Evolutionary conservation across 2,113 vertebrate species (phyloP).

Genomic region (Hystrix brachyura): DNA sequence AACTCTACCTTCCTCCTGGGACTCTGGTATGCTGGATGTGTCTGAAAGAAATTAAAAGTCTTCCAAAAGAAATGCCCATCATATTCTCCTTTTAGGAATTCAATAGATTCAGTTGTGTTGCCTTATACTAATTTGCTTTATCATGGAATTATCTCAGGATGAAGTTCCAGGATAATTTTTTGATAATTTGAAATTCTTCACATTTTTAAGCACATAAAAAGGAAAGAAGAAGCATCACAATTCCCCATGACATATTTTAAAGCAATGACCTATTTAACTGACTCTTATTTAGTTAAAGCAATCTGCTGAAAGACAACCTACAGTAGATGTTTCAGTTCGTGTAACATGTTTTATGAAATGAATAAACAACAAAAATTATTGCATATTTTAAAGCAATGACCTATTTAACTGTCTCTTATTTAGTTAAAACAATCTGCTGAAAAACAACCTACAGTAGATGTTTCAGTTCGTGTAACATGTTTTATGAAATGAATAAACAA

Average conservation of each 20-base stretch:
- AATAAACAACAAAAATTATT: too few relatives aligned
- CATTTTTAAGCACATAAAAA: background rate
- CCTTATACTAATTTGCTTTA: background rate
- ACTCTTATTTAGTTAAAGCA: background rate
- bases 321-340: background rate
- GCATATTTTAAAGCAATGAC: background rate
- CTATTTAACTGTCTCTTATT: background rate
- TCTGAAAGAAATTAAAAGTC: background rate
- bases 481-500: slow-evolving; percentile 16
- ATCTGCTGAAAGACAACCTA: background rate
- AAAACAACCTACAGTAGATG: background rate
- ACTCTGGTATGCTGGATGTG: background rate
- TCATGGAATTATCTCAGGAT: background rate
- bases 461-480: background rate
- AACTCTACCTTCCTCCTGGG: accelerated
- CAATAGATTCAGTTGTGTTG: background rate
- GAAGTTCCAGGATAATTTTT: background rate
- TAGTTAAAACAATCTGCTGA: background rate
- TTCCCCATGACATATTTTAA: background rate
- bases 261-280: background rate
- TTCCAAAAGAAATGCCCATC: background rate
- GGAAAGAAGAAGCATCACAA: background rate
- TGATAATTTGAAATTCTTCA: background rate
- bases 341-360: background rate
- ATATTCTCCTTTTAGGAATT: background rate